A percentile compares a stretch with the other conserved stretches of the same genome.
Conservation (phyloP, 2,113 vertebrate genomes). For the Caracal caracal region DNA sequence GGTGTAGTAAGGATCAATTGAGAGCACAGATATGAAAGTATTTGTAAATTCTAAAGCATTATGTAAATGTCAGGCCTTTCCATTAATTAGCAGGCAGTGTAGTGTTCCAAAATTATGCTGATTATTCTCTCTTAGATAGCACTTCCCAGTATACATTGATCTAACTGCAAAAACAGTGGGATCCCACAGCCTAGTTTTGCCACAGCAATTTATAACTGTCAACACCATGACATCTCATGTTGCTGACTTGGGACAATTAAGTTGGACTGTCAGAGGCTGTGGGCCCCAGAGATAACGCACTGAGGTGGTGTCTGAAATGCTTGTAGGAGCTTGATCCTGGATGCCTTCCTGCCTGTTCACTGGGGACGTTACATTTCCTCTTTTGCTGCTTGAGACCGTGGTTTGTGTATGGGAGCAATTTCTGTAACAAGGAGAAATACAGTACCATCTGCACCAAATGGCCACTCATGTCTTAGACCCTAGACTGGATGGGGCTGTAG, state of each 20-base stretch:
- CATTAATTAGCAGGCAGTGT: slow-evolving; percentile 9
- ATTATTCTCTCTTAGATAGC: slow-evolving; percentile 43
- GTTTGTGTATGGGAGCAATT: not conserved
- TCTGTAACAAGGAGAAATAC: not conserved
- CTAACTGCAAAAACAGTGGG: not conserved
- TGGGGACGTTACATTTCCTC: not conserved
- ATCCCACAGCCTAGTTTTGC: not conserved
- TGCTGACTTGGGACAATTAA: not conserved
- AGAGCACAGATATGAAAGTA: not conserved
- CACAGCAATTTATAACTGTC: not conserved
- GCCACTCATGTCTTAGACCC: not conserved
- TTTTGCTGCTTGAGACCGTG: not conserved
- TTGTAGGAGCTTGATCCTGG: not conserved
- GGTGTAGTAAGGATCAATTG: slow-evolving; percentile 12
- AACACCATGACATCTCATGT: not conserved
- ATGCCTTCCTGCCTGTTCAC: not conserved
- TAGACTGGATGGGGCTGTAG: not conserved
- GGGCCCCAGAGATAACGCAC: not conserved
- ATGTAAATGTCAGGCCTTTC: not conserved
- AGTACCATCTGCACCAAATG: not conserved
- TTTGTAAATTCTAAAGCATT: slow-evolving; percentile 12
- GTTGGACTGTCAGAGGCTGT: not conserved
- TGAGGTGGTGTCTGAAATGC: not conserved
- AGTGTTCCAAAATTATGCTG: not conserved
- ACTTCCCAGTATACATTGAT: not conserved